Evolutionary conservation across 37 sponge, comb jelly and placozoan genomes (phyloP).

Genomic region (Oopsacas minuta): DNA sequence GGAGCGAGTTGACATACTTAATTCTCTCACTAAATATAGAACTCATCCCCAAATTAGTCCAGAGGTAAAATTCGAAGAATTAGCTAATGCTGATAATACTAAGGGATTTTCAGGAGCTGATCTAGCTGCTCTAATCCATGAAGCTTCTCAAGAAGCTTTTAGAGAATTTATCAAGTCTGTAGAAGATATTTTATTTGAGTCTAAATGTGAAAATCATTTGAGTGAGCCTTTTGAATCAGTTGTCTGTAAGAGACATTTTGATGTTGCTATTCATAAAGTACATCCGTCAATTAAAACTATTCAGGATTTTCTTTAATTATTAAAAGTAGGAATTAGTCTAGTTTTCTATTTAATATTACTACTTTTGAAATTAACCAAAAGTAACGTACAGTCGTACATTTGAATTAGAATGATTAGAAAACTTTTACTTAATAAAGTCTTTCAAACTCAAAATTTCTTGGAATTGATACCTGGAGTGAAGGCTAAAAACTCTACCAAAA

Average conservation of each 20-base stretch:
- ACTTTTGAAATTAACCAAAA: neutral
- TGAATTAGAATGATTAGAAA: neutral
- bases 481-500: too few species aligned
- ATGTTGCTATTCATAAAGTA: constrained; percentile 42
- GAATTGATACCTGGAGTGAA: too few species aligned
- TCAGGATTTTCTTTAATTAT: too few species aligned
- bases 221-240: neutral
- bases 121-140: constrained; percentile 72
- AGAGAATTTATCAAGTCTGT: constrained; percentile 34
- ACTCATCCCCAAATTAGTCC: constrained; percentile 35
- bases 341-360: neutral
- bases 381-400: neutral
- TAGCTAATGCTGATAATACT: constrained; percentile 32
- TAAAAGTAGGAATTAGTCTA: neutral
- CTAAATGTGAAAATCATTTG: neutral
- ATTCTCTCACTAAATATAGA: constrained; percentile 70
- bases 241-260: constrained; percentile 43
- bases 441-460: neutral
- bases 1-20: constrained; percentile 70
- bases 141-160: constrained; percentile 62
- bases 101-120: constrained; percentile 87
- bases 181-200: neutral
- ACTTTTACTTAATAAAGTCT: neutral
- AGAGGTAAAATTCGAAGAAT: constrained; percentile 32
- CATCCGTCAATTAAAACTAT: constrained; percentile 58